Percentiles rank a stretch among this genome's conserved stretches.
These are phyloP conservation scores for Otolemur crassicaudatus DNA, from an alignment of 2,797 vertebrate species.

Conservation along the genomic window DNA sequence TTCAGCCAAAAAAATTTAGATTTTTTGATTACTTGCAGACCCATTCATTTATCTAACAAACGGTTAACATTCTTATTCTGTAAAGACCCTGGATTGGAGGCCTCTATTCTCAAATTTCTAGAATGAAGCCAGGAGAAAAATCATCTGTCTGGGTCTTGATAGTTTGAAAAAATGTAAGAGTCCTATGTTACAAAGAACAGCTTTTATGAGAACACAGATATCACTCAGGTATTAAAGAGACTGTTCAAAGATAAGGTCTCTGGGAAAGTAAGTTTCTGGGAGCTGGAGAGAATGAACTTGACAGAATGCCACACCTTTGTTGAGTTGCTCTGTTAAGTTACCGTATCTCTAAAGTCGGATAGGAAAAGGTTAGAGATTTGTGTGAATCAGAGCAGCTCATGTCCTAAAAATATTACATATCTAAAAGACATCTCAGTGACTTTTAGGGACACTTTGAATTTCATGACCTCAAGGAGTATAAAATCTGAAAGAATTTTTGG, in stretches of 20 bases:
- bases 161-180: neutral
- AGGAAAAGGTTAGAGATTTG: conserved; percentile 9
- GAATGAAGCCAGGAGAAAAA: conserved; percentile 23
- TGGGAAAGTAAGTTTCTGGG: neutral
- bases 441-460: conserved; percentile 20
- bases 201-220: neutral
- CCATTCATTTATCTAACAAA: neutral
- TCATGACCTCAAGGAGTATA: neutral
- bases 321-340: neutral
- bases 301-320: neutral
- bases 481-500: neutral
- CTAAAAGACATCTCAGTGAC: neutral
- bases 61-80: neutral
- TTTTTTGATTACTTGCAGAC: neutral
- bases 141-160: neutral
- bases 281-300: neutral
- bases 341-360: conserved; percentile 3
- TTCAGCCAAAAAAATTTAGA: neutral
- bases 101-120: conserved; percentile 21
- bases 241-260: neutral
- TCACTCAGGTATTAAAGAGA: neutral
- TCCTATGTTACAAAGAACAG: neutral
- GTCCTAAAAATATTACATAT: neutral
- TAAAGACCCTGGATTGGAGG: neutral
- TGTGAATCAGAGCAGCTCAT: neutral